Conservation (phyloP, 2,113 vertebrate species). For the Boleophthalmus pectinirostris region DNA sequence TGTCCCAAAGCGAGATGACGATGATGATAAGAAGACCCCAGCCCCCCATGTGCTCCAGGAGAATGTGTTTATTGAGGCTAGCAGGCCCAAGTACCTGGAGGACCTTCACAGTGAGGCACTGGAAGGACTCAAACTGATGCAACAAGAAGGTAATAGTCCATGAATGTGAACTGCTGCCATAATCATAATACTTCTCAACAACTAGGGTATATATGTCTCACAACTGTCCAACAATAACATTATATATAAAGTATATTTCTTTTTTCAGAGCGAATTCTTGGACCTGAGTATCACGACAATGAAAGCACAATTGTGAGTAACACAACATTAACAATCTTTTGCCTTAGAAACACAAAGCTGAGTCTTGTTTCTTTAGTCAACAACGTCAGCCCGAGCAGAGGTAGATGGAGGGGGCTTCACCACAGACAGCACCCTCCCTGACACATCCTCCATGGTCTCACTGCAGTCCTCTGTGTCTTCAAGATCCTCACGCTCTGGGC, state of each 20-base stretch:
- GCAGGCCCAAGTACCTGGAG: conserved; percentile 85
- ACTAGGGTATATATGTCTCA: too few relatives aligned
- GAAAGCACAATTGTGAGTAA: conserved; percentile 79
- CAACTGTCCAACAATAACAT: too few relatives aligned
- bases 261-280: conserved; percentile 80
- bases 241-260: conserved; percentile 26
- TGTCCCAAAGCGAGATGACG: conserved; percentile 69
- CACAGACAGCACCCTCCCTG: conserved; percentile 74
- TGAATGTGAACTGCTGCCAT: neutral
- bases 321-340: neutral
- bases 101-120: conserved; percentile 91
- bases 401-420: conserved; percentile 77
- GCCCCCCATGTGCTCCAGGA: conserved; percentile 77
- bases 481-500: conserved; percentile 74
- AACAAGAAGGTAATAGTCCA: conserved; percentile 83
- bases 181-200: neutral
- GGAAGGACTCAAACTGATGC: conserved; percentile 88
- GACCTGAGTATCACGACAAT: conserved; percentile 85
- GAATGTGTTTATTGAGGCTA: conserved; percentile 90
- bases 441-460: conserved; percentile 69
- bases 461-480: conserved; percentile 66
- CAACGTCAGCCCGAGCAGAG: conserved; percentile 66
- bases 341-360: neutral
- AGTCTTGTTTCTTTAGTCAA: conserved; percentile 73
- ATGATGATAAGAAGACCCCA: conserved; percentile 55